Evolutionary conservation across 2,888 invertebrate species (phyloP), one percentile per base, ranked within the genome.

Genomic region (Acrobasis repandana): DNA sequence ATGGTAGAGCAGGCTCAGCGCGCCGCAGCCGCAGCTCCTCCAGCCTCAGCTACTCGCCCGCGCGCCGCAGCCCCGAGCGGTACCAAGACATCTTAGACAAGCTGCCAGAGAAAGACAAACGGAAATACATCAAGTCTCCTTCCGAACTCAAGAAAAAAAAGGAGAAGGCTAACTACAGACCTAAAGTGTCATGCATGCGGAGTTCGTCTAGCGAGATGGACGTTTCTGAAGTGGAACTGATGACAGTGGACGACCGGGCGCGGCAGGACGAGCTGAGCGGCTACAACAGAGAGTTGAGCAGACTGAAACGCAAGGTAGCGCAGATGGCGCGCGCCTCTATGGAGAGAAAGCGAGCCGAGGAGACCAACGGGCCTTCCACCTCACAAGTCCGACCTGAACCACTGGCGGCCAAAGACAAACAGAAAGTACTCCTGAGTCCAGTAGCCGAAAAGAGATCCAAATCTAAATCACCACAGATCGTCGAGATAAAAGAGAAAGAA

Each of bases 31-130:
- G 90, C 51, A 93, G 93, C 70, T 89, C 92, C 0, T 93, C 93
- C 11, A 94, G 93, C 66, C 82, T 95, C 57, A 95, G 95, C 70
- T 95, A 95, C 72, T 95, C 95, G 0, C 95, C 95, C 0, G 94
- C 95, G 0, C 90, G 94, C 2, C 92, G 94, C 15, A 93, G 95
- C 81, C 95, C 95, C 0, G 95, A 95, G 71, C 92, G 95, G 0
- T 95, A 95, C 76, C 93, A 91, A 33, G 95, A 95, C 65, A 94
- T 95, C 49, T 85, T 95, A 43, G 94, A 94, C 58, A 92, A 88
- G 65, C 75, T 93, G 50, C 93, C 93, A 0, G 93, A 93, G 63
- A 93, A 93, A 72, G 93, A 93, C 67, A 90, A 92, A 68, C 88
- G 92, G 48, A 90, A 92, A 77, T 92, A 93, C 69, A 88, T 89